These are phyloP conservation scores for Natrix natrix DNA, from an alignment of 2,797 vertebrate genomes.

Conservation along the genomic window DNA sequence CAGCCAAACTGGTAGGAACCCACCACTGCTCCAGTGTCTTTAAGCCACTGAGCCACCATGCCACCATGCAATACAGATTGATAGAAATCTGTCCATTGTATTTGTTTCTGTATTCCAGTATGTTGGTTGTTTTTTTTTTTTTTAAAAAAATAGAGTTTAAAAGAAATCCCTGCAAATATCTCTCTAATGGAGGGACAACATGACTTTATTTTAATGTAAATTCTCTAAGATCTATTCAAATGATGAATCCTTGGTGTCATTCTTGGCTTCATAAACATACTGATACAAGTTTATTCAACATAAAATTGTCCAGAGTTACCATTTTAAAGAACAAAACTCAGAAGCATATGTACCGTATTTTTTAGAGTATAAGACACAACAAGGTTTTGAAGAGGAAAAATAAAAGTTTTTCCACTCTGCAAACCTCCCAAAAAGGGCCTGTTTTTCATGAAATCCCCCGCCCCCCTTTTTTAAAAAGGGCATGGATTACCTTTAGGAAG, in stretches of 20 bases:
- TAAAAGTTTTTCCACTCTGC: too few relatives aligned
- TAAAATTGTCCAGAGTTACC: neutral
- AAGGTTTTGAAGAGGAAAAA: too few relatives aligned
- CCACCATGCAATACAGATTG: neutral
- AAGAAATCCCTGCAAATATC: neutral
- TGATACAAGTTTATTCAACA: neutral
- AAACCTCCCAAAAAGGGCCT: too few relatives aligned
- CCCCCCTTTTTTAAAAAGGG: too few relatives aligned
- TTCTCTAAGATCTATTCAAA: neutral
- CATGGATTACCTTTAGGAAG: too few relatives aligned
- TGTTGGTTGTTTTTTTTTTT: neutral
- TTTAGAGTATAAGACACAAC: too few relatives aligned
- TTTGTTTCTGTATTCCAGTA: neutral
- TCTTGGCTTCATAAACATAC: neutral
- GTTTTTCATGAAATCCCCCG: too few relatives aligned
- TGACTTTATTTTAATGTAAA: neutral
- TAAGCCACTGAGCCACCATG: neutral
- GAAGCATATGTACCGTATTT: neutral
- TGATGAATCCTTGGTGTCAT: neutral
- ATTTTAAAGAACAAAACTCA: neutral
- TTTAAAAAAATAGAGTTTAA: neutral
- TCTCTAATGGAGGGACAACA: neutral
- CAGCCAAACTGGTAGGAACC: too few relatives aligned
- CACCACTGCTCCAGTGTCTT: neutral
- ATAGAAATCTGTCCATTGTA: neutral